phyloP scores from a whole-genome alignment of 2,888 invertebrate species.

The Scaptomyza reducta region DNA sequence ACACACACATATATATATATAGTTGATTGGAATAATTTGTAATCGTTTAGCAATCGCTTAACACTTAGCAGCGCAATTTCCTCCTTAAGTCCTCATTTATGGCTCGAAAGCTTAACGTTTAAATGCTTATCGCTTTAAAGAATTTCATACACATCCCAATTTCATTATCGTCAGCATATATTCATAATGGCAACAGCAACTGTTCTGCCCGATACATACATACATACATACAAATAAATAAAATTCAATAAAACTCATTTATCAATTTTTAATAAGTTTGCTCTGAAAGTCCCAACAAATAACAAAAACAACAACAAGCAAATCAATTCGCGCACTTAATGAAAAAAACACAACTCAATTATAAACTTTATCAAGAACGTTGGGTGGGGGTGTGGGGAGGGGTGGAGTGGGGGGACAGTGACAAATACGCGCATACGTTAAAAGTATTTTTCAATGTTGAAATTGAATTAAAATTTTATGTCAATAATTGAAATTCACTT shows the following conservation, averaged over 20 bases:
- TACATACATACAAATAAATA: constrained; percentile 32
- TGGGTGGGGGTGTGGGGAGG: not conserved
- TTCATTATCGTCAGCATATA: constrained; percentile 34
- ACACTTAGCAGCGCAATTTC: constrained; percentile 51
- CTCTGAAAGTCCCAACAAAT: constrained; percentile 35
- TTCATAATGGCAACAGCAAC: constrained; percentile 9
- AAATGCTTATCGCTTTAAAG: constrained; percentile 22
- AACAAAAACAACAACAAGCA: constrained; percentile 42
- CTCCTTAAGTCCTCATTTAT: constrained; percentile 49
- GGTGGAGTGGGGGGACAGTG: not conserved
- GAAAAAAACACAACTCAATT: constrained; percentile 76
- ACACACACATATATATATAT: not conserved
- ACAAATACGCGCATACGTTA: constrained; percentile 39
- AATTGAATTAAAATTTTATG: constrained; percentile 72
- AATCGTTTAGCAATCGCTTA: constrained; percentile 54
- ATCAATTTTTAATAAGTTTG: constrained; percentile 77
- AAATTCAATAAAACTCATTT: constrained; percentile 60
- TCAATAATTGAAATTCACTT: constrained; percentile 71
- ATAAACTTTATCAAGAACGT: constrained; percentile 68
- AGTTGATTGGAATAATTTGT: constrained; percentile 56
- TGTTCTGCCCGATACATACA: constrained; percentile 4
- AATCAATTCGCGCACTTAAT: constrained; percentile 78
- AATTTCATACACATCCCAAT: constrained; percentile 21
- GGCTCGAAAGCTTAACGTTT: constrained; percentile 13
- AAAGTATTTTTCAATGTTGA: constrained; percentile 65